Evolutionary conservation across 2,113 vertebrate species (phyloP).

Genomic region (Rhizomys pruinosus): DNA sequence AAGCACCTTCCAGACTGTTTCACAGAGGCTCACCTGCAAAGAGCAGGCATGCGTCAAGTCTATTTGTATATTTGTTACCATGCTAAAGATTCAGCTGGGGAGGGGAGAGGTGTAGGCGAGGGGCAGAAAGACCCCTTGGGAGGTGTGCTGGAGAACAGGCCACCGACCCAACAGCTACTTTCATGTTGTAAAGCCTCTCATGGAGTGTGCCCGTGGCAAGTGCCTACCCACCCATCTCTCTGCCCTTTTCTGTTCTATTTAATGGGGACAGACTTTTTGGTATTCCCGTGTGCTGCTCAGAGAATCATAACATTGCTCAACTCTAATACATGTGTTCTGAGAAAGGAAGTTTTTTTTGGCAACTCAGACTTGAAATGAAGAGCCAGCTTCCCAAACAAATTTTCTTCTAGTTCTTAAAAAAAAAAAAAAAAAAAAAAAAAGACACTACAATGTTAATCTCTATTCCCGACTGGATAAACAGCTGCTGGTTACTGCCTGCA

Average conservation of each 20-base stretch:
- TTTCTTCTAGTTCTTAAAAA: constrained; percentile 84
- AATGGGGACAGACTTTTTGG: constrained; percentile 66
- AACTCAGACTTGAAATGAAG: constrained; percentile 76
- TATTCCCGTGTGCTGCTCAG: constrained; percentile 75
- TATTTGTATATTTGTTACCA: background rate
- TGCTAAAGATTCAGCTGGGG: background rate
- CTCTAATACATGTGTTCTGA: constrained; percentile 77
- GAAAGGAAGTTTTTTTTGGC: constrained; percentile 88
- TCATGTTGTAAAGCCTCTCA: background rate
- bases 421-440: constrained; percentile 68
- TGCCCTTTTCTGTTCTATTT: constrained; percentile 54
- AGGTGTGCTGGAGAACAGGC: background rate
- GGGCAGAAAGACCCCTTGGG: background rate
- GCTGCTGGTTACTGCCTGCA: constrained; percentile 83
- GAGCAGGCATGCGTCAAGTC: constrained; percentile 57
- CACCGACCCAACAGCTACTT: background rate
- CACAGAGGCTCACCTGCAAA: constrained; percentile 46
- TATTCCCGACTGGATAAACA: constrained; percentile 82
- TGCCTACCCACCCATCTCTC: background rate
- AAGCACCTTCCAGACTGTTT: constrained; percentile 62
- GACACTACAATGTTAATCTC: constrained; percentile 80
- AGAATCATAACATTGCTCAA: constrained; percentile 80
- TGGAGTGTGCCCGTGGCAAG: background rate
- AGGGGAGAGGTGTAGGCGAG: background rate
- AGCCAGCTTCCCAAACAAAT: constrained; percentile 85